Conservation (phyloP, 2,888 invertebrate species). For the Pilophorus perplexus region DNA sequence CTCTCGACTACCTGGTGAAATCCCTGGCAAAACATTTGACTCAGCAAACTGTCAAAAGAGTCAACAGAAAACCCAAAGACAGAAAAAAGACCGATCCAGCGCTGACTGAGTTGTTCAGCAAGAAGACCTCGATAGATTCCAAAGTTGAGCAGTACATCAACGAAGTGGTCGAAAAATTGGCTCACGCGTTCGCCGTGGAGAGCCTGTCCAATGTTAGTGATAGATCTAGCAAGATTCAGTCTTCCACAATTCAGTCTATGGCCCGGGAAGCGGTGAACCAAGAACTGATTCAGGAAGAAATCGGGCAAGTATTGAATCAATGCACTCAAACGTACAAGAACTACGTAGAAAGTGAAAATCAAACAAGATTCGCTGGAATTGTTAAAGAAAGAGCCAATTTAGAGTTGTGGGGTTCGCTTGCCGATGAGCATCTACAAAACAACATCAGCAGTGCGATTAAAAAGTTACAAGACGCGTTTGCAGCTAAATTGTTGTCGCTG, state of each 20-base stretch:
- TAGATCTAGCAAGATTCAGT: constrained; percentile 54
- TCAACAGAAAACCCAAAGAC: constrained; percentile 47
- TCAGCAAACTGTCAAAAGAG: constrained; percentile 49
- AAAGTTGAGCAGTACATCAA: constrained; percentile 50
- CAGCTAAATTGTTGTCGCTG: constrained; percentile 62
- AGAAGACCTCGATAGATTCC: constrained; percentile 45
- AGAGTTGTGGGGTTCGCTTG: constrained; percentile 72
- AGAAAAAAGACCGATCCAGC: constrained; percentile 43
- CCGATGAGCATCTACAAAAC: constrained; percentile 66
- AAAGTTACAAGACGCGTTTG: constrained; percentile 66
- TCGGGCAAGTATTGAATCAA: constrained; percentile 68
- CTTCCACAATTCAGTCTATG: constrained; percentile 66
- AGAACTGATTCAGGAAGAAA: constrained; percentile 73
- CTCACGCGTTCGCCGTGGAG: constrained; percentile 68
- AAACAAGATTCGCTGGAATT: constrained; percentile 46
- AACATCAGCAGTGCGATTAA: constrained; percentile 70
- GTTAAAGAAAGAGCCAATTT: constrained; percentile 62
- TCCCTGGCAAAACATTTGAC: constrained; percentile 65
- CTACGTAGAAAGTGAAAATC: constrained; percentile 45
- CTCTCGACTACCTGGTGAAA: constrained; percentile 69
- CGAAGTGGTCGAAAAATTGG: constrained; percentile 65
- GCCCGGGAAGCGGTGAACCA: constrained; percentile 73
- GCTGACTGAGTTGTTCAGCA: constrained; percentile 44
- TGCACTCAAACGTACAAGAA: constrained; percentile 69
- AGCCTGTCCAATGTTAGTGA: constrained; percentile 57